Evolutionary conservation across 2,113 vertebrate genomes (phyloP).

Genomic region (Protomyctophum bolini): DNA sequence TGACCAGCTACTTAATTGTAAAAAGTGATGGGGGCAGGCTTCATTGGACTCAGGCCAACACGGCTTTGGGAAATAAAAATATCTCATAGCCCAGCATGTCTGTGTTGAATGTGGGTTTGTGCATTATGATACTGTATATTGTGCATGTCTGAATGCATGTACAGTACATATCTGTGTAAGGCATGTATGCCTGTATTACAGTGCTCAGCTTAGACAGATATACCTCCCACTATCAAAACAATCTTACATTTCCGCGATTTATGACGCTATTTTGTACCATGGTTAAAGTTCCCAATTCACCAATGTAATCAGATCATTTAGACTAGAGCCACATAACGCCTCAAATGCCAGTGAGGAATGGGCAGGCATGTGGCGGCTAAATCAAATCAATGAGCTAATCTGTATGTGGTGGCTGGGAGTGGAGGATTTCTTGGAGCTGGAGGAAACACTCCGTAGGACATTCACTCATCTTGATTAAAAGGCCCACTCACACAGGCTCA

Average conservation of each 20-base stretch:
- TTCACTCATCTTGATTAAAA: slow-evolving; percentile 70
- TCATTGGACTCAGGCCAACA: slow-evolving; percentile 32
- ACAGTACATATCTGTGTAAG: too few relatives aligned
- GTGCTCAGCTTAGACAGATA: too few relatives aligned
- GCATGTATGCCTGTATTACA: too few relatives aligned
- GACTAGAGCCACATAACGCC: slow-evolving; percentile 40
- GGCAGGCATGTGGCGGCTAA: slow-evolving; percentile 43
- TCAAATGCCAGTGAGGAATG: slow-evolving; percentile 47
- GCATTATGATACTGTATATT: too few relatives aligned
- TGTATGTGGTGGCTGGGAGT: slow-evolving; percentile 55
- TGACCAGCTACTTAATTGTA: slow-evolving; percentile 41
- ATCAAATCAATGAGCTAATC: slow-evolving; percentile 72
- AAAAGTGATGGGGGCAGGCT: slow-evolving; percentile 28
- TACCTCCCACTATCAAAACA: background rate
- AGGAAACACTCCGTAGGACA: slow-evolving; percentile 48
- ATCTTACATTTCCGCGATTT: slow-evolving; percentile 14
- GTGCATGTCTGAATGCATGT: too few relatives aligned
- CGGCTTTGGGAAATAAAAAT: slow-evolving; percentile 40
- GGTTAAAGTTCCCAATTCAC: slow-evolving; percentile 24
- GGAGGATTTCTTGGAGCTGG: slow-evolving; percentile 64
- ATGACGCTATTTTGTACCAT: slow-evolving; percentile 12
- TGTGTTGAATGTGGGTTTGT: background rate
- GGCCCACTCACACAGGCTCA: slow-evolving; percentile 21
- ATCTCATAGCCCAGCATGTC: background rate
- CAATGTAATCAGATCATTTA: slow-evolving; percentile 57